A percentile compares a stretch with the other conserved stretches of the same genome.
Evolutionary conservation across 1,140 invertebrate species (phyloP).

Genomic region (Drosophila busckii): DNA sequence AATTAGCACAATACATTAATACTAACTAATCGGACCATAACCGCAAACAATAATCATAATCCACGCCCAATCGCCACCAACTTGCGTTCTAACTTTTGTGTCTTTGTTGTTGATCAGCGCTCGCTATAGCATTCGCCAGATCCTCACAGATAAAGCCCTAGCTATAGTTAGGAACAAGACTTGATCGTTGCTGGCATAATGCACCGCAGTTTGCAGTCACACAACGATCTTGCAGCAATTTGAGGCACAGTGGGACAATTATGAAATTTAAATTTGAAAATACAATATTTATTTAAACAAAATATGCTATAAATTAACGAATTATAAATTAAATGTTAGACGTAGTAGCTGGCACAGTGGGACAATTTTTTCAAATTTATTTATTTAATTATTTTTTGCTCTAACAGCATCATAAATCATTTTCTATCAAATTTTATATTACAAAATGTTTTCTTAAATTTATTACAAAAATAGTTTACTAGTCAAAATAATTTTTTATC

Average conservation of each 20-base stretch:
- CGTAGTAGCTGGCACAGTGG: slow-evolving; percentile 11
- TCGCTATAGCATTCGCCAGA: too few relatives aligned
- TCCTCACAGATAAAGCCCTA: slow-evolving; percentile 3
- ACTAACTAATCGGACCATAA: slow-evolving; percentile 12
- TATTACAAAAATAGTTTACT: too few relatives aligned
- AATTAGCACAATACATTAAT: slow-evolving; percentile 50
- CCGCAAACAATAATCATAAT: slow-evolving; percentile 40
- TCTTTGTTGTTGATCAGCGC: slow-evolving; percentile 59
- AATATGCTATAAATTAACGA: too few relatives aligned
- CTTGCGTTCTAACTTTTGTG: slow-evolving; percentile 10
- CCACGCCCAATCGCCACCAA: background rate
- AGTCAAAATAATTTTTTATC: too few relatives aligned
- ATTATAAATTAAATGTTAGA: too few relatives aligned
- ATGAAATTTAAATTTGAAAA: too few relatives aligned
- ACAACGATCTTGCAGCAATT: too few relatives aligned
- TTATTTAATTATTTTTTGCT: background rate
- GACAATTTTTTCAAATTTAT: background rate
- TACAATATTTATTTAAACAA: too few relatives aligned
- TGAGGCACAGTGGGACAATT: slow-evolving; percentile 16
- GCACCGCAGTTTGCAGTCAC: too few relatives aligned
- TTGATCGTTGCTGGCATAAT: slow-evolving; percentile 62
- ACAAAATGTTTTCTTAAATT: too few relatives aligned
- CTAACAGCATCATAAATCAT: too few relatives aligned
- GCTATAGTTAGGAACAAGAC: slow-evolving; percentile 41
- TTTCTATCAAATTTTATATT: too few relatives aligned